phyloP scores from a whole-genome alignment of 2,888 invertebrate genomes.

The Apocheima hispidaria region DNA sequence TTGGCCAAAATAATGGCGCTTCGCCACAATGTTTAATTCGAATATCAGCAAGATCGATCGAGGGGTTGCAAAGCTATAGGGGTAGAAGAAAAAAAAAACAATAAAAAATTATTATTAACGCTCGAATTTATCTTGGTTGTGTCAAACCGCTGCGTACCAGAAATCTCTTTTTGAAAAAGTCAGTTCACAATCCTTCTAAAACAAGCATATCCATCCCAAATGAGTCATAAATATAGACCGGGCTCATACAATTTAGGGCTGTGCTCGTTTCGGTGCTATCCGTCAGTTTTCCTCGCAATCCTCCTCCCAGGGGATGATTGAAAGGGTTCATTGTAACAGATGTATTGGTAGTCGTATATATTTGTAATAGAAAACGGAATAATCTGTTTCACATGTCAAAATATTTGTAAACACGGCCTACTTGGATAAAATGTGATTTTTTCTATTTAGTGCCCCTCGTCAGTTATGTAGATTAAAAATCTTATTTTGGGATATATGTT shows the following conservation, averaged over 20 bases:
- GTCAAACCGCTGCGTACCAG: too few relatives aligned
- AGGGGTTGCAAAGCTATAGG: too few relatives aligned
- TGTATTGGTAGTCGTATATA: constrained; percentile 38
- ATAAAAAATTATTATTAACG: too few relatives aligned
- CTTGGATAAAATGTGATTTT: neutral
- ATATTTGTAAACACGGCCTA: neutral
- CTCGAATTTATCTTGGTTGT: too few relatives aligned
- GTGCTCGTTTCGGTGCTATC: constrained; percentile 31
- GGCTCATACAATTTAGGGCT: constrained; percentile 37
- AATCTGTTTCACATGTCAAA: neutral
- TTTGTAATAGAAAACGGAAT: constrained; percentile 1
- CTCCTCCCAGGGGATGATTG: constrained; percentile 46
- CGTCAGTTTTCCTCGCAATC: constrained; percentile 45
- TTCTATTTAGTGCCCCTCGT: too few relatives aligned
- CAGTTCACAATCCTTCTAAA: constrained; percentile 31
- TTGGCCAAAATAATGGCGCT: too few relatives aligned
- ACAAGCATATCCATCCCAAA: constrained; percentile 37
- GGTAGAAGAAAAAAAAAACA: too few relatives aligned
- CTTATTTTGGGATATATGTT: too few relatives aligned
- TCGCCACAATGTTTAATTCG: too few relatives aligned
- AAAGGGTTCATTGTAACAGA: constrained; percentile 47
- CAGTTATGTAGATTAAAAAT: too few relatives aligned
- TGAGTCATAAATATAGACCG: constrained; percentile 45
- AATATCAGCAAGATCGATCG: too few relatives aligned
- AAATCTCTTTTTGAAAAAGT: neutral